Percentiles rank a stretch among this genome's conserved stretches.
phyloP scores from a whole-genome alignment of 2,113 vertebrate species.

The Mesocricetus auratus region DNA sequence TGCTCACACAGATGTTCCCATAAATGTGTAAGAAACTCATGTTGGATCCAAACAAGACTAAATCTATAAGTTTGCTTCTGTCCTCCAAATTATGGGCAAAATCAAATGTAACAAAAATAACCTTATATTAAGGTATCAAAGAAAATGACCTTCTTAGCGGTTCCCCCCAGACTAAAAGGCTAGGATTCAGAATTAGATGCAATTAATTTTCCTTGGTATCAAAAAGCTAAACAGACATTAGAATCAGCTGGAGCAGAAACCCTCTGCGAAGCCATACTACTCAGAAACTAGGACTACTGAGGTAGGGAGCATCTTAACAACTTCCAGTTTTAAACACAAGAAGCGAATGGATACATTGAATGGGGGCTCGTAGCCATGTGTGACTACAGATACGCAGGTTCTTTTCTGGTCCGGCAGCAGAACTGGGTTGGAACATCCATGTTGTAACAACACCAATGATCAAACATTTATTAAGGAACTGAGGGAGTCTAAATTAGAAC shows the following conservation, averaged over 20 bases:
- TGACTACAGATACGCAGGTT: not conserved
- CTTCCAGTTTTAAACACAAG: constrained; percentile 1
- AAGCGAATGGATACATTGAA: constrained; percentile 14
- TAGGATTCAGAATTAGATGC: constrained; percentile 16
- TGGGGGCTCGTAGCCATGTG: not conserved
- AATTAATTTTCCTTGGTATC: constrained; percentile 28
- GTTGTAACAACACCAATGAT: constrained; percentile 32
- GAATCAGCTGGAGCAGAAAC: not conserved
- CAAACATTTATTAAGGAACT: constrained; percentile 23
- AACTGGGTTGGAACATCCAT: not conserved
- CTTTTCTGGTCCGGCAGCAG: not conserved
- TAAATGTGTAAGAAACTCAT: constrained; percentile 59
- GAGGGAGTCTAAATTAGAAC: not conserved
- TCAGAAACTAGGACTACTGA: not conserved
- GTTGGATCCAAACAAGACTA: constrained; percentile 58
- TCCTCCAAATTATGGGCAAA: constrained; percentile 46
- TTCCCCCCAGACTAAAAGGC: constrained; percentile 49
- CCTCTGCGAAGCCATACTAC: not conserved
- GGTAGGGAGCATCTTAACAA: not conserved
- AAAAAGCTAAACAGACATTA: not conserved
- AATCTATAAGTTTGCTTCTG: constrained; percentile 72
- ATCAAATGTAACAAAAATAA: constrained; percentile 68
- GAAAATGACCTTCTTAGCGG: constrained; percentile 67
- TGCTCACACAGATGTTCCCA: not conserved
- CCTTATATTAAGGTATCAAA: constrained; percentile 65